phyloP scores from a whole-genome alignment of 1,140 invertebrate species.

The Zaprionus tsacasi region DNA sequence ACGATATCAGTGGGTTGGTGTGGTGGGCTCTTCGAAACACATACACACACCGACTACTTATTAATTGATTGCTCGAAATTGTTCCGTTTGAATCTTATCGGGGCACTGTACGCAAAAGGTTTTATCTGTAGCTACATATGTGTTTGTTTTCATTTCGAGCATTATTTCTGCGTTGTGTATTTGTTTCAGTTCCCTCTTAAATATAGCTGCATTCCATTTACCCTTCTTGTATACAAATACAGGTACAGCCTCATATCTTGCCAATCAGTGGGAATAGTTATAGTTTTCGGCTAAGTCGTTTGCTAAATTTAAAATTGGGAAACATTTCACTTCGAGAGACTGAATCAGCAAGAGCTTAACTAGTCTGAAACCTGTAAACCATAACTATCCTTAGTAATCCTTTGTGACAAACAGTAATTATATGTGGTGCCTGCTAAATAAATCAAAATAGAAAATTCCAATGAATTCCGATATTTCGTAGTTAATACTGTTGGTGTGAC shows the following conservation, averaged over 20 bases:
- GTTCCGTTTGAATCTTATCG: conserved; percentile 51
- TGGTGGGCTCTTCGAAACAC: conserved; percentile 2
- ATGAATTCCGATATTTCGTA: background rate
- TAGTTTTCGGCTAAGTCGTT: background rate
- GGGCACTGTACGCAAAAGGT: conserved; percentile 54
- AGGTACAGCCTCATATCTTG: background rate
- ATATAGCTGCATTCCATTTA: background rate
- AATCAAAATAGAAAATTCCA: background rate
- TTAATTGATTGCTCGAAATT: conserved; percentile 79
- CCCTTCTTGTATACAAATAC: background rate
- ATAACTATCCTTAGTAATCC: background rate
- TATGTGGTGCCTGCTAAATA: background rate
- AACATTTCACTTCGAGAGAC: background rate
- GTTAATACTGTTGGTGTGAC: background rate
- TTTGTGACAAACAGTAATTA: background rate
- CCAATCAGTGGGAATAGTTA: background rate
- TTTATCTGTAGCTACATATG: conserved; percentile 53
- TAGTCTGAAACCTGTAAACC: background rate
- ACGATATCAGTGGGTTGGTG: conserved; percentile 56
- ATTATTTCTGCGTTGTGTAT: conserved; percentile 22
- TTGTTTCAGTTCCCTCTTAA: background rate
- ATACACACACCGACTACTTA: conserved; percentile 37
- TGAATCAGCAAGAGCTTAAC: background rate
- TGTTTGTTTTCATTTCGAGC: conserved; percentile 49
- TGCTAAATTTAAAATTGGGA: background rate